phyloP scores from a whole-genome alignment of 2,888 invertebrate species.

The Nesidiocoris tenuis region DNA sequence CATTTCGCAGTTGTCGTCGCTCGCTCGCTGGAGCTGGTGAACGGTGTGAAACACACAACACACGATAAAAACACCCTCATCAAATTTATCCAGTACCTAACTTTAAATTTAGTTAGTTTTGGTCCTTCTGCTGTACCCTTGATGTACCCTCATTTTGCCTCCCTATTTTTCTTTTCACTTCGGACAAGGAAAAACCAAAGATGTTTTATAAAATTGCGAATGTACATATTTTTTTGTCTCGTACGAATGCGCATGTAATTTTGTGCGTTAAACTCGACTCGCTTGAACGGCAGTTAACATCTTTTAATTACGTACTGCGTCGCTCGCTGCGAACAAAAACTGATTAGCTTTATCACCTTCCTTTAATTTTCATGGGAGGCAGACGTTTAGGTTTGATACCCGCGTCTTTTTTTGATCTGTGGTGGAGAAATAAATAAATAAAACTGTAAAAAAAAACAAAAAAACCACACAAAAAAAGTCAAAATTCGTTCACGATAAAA shows the following conservation, averaged over 20 bases:
- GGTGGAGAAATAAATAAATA: background rate
- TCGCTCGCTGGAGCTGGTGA: background rate
- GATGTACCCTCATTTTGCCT: background rate
- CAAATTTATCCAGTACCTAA: background rate
- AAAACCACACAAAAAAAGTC: background rate
- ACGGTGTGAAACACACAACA: background rate
- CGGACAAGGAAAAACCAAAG: background rate
- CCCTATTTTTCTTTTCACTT: background rate
- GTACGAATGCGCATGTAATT: background rate
- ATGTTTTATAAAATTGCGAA: background rate
- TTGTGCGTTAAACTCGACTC: background rate
- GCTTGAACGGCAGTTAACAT: background rate
- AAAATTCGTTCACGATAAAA: too few species aligned
- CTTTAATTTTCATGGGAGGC: background rate
- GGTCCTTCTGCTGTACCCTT: background rate
- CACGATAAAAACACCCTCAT: background rate
- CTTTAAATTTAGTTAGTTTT: background rate
- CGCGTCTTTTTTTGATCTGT: background rate
- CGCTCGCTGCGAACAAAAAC: background rate
- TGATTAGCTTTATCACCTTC: background rate
- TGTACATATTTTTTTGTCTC: background rate
- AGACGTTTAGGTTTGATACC: background rate
- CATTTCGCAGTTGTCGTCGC: background rate
- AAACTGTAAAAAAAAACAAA: background rate
- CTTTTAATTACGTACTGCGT: background rate